phyloP scores from a whole-genome alignment of 2,888 invertebrate species.

The Pyrochroa serraticornis region DNA sequence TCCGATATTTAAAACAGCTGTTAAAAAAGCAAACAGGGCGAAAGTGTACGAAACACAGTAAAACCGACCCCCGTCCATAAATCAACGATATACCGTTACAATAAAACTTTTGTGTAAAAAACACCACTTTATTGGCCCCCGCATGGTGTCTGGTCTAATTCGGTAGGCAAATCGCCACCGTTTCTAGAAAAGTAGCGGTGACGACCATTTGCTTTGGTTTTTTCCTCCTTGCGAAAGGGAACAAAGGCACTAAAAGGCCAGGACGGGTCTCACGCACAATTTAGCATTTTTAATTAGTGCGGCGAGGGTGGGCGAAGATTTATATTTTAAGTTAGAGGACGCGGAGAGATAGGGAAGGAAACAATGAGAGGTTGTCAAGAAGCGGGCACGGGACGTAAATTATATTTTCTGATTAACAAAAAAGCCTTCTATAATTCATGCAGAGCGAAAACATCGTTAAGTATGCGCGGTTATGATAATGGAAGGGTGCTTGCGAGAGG shows the following conservation, averaged over 20 bases:
- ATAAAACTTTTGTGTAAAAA: neutral
- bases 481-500: conserved; percentile 10
- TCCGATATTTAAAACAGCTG: conserved; percentile 22
- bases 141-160: neutral
- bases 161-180: neutral
- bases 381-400: conserved; percentile 46
- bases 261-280: conserved; percentile 54
- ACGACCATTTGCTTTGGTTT: conserved; percentile 5
- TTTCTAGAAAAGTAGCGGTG: conserved; percentile 19
- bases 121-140: neutral
- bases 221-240: neutral
- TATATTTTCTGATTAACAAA: conserved; percentile 49
- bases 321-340: conserved; percentile 47
- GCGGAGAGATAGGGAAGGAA: conserved; percentile 42
- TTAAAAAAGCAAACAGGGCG: conserved; percentile 11
- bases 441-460: conserved; percentile 30
- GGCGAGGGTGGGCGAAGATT: conserved; percentile 51
- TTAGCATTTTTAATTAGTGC: conserved; percentile 58
- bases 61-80: conserved; percentile 12
- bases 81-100: conserved; percentile 12
- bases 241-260: conserved; percentile 36
- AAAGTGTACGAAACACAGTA: neutral
- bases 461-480: conserved; percentile 31
- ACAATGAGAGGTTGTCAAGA: conserved; percentile 49
- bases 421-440: conserved; percentile 33